Base-by-base conservation (phyloP, 2,113 vertebrate species). In the Larimichthys crocea region DNA sequence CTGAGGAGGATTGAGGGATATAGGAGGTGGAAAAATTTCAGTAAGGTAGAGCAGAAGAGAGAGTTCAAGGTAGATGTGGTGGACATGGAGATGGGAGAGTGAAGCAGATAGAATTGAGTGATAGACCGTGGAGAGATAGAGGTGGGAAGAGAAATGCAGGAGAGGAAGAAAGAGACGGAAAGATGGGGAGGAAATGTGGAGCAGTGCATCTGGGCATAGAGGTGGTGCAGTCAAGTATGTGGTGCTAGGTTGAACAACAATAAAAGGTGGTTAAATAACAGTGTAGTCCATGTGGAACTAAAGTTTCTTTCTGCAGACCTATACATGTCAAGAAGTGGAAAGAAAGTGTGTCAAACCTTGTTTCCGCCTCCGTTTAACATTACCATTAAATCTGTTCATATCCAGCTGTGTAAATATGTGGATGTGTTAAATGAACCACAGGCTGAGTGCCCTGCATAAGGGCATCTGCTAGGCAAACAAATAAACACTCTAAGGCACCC, bases 381-480 rank as follows among this genome's bases (percentile, higher is more conserved):
- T 79, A 85, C 35, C 35, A 40, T 40, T 40, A 40, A 40, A 91
- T 92, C 88, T 90, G 80, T 80, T 93, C 78, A 93, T 84, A 89
- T 87, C 87, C 93, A 95, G 93, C 89, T 95, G 93, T 92, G 86
- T 92, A 93, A 94, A 94, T 76, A 93, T 83, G 75, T 86, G 84
- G 79, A 90, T 82, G 88, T 91, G 85, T 88, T 89, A 88, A 88
- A 89, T 92, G 84, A 90, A 79, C 76, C 68, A 56, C 52, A 81
- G 68, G 35, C 82, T 65, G 74, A 80, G 86, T 79, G 76, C 62
- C 88, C 86, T 87, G 91, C 73, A 92, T 92, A 81, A 88, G 88
- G 92, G 88, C 83, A 90, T 91, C 83, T 88, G 79, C 87, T 79
- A 86, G 53, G 66, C 89, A 92, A 94, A 93, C 91, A 94, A 94